These are phyloP conservation scores for Phalloptychus januarius DNA, from an alignment of 2,797 vertebrate genomes.

Conservation along the genomic window DNA sequence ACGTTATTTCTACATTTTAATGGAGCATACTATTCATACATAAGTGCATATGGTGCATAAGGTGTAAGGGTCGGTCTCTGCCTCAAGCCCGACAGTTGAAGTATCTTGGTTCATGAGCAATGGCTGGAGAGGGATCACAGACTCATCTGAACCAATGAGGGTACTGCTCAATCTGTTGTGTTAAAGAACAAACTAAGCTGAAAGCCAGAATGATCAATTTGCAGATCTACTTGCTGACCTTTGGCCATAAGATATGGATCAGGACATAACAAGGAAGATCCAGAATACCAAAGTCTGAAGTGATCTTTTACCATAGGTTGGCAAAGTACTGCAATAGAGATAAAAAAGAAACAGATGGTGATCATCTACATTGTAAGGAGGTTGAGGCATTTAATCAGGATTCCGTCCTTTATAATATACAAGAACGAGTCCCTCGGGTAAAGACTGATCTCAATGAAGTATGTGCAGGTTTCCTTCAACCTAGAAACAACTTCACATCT, in stretches of 20 bases:
- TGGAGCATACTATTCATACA: background rate
- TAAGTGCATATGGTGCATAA: background rate
- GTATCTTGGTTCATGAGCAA: background rate
- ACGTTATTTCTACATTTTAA: background rate
- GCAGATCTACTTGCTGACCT: background rate
- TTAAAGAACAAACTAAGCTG: background rate
- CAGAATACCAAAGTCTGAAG: background rate
- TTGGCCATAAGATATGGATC: background rate
- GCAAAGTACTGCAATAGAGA: background rate
- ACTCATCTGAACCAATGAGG: background rate
- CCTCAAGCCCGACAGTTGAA: background rate
- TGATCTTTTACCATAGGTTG: background rate
- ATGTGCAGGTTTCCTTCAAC: background rate
- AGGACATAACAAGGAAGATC: background rate
- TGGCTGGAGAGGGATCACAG: background rate
- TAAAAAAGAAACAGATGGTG: background rate
- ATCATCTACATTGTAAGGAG: background rate
- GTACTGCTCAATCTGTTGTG: background rate
- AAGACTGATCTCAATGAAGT: background rate
- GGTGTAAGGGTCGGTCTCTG: background rate
- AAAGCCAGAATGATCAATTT: background rate
- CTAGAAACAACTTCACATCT: background rate
- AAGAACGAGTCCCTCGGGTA: background rate
- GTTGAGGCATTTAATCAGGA: background rate
- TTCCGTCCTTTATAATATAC: background rate